Evolutionary conservation across 92 coral and sea anemone genomes (phyloP), one percentile per base, ranked within the genome.

Genomic region (Epizoanthus illoricatus): DNA sequence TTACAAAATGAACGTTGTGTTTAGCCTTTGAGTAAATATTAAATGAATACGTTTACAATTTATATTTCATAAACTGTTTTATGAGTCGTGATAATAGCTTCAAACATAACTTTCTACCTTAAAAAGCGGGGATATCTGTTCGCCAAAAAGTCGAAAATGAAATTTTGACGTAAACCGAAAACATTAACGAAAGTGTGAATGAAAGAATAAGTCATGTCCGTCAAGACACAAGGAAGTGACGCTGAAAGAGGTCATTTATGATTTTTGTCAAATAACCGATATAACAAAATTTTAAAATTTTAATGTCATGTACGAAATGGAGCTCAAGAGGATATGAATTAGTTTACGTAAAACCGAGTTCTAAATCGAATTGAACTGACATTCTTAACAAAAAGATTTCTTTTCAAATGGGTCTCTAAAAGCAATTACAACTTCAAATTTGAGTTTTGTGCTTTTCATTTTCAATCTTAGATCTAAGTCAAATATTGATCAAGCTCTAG

Each of bases 351-450:
- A 24, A 66, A 43, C 23, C 43, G 62, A 62, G 52, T 60, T n/a
- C 24, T 23, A 75, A 78, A 42, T 42, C 82, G 61, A 78, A 78
- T 78, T 78, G 42, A 64, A 19, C 70, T 40, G 71, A 78, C 57
- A 54, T 63, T 62, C 71, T 78, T 40, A 33, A 78, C 82, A 78
- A 78, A 78, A 78, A 69, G 58, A 64, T 40, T 76, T 61, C 61
- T 23, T 78, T 61, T 61, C 59, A 78, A 42, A n/a, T 78, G 66
- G 55, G 36, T 78, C 42, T 78, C 69, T 78, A 18, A 42, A 78
- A 63, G 82, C 82, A 78, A 78, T 78, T 78, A 78, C 82, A 63
- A 78, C 82, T 78, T 63, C 61, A 78, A 78, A 78, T 64, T 78
- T 12, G 58, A 78, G 82, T 78, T 78, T 43, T 78, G 59, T 78